Evolutionary conservation across 2,113 vertebrate species (phyloP).

Genomic region (Orthonyx spaldingii): DNA sequence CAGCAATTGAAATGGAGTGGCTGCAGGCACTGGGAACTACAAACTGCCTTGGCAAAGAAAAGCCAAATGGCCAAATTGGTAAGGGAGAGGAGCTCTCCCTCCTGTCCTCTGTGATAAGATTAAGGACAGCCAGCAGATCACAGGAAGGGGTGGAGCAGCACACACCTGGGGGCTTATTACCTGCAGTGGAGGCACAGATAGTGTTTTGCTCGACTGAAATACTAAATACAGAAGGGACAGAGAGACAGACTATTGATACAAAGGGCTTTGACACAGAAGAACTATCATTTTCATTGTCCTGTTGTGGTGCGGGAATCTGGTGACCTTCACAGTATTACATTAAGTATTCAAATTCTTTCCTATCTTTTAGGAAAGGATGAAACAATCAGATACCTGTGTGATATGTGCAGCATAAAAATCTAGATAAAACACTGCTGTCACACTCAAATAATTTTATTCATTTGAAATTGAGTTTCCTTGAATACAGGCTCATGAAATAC

Average conservation of each 20-base stretch:
- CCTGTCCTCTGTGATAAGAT: accelerated
- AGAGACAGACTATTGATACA: background rate
- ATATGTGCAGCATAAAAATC: background rate
- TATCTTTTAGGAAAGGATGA: background rate
- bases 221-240: background rate
- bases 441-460: background rate
- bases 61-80: background rate
- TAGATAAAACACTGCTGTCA: background rate
- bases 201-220: background rate
- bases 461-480: background rate
- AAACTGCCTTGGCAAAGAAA: background rate
- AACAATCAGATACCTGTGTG: background rate
- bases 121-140: background rate
- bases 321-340: background rate
- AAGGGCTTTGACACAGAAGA: background rate
- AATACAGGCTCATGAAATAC: background rate
- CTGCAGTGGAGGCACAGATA: background rate
- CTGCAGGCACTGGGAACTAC: background rate
- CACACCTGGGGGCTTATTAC: accelerated
- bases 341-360: background rate
- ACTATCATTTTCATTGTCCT: background rate
- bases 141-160: accelerated
- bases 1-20: background rate
- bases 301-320: background rate
- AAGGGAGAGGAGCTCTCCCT: background rate